Conservation (phyloP, 2,797 vertebrate genomes). For the Fundulus diaphanus region DNA sequence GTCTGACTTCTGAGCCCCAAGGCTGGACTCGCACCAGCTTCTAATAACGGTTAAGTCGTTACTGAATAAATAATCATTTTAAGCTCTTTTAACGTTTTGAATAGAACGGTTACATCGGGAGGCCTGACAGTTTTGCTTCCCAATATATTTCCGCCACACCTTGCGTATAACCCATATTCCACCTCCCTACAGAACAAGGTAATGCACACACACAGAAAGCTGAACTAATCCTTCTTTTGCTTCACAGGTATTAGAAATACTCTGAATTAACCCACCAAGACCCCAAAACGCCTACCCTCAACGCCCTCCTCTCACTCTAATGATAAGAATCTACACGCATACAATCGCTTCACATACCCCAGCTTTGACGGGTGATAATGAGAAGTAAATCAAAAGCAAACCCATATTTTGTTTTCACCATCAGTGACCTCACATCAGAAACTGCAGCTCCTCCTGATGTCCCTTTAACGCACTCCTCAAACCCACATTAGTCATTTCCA, state of each 20-base stretch:
- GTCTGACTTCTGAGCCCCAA: too few relatives aligned
- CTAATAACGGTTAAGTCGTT: too few relatives aligned
- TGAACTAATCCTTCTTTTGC: conserved; percentile 51
- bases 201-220: conserved; percentile 6
- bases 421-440: neutral
- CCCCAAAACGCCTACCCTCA: conserved; percentile 62
- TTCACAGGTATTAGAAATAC: conserved; percentile 49
- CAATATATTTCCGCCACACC: conserved; percentile 36
- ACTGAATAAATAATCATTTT: too few relatives aligned
- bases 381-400: neutral
- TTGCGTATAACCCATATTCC: conserved; percentile 35
- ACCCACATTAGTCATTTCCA: neutral
- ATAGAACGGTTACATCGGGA: too few relatives aligned
- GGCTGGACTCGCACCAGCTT: too few relatives aligned
- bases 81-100: too few relatives aligned
- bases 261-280: conserved; percentile 64
- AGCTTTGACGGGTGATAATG: neutral
- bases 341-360: conserved; percentile 4
- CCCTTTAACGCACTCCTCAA: neutral
- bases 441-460: conserved; percentile 3
- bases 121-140: too few relatives aligned
- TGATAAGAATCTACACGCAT: neutral
- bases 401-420: neutral
- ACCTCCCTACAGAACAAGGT: conserved; percentile 38
- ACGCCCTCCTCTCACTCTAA: neutral